Evolutionary conservation across 2,797 vertebrate genomes (phyloP).

Genomic region (Ispidina lecontei): DNA sequence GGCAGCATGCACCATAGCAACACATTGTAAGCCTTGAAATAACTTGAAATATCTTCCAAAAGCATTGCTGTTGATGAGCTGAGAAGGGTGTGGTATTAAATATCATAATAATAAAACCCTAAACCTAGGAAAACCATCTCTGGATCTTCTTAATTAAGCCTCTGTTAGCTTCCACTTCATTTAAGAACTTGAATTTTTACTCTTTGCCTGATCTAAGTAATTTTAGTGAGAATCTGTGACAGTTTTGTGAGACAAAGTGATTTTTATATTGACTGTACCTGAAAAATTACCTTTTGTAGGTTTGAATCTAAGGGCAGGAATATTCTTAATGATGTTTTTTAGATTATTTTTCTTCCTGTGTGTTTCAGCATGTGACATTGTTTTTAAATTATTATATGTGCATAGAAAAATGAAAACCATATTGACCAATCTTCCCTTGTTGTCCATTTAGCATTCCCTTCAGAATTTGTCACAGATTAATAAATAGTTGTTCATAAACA

Average conservation of each 20-base stretch:
- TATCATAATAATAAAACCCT: neutral
- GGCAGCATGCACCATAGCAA: slow-evolving; percentile 82
- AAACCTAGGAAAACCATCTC: neutral
- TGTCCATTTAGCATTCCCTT: neutral
- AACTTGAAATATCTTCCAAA: slow-evolving; percentile 71
- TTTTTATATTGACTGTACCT: neutral
- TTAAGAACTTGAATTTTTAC: slow-evolving; percentile 17
- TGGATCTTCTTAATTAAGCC: slow-evolving; percentile 3
- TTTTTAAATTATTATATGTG: neutral
- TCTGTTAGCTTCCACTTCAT: slow-evolving; percentile 12
- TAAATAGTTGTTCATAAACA: neutral
- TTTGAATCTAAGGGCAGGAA: neutral
- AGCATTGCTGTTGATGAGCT: slow-evolving; percentile 18
- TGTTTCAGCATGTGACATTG: neutral
- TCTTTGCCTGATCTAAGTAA: neutral
- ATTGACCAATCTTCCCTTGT: neutral
- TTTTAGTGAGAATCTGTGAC: neutral
- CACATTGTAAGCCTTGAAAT: slow-evolving; percentile 78
- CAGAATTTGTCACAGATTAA: neutral
- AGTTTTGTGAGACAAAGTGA: slow-evolving; percentile 3
- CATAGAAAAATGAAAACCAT: neutral
- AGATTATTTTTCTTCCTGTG: neutral
- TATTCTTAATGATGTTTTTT: neutral
- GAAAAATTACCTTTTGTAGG: slow-evolving; percentile 8
- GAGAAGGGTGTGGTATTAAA: slow-evolving; percentile 43